Evolutionary conservation across 2,797 vertebrate genomes (phyloP).

Genomic region (Cygnus olor): DNA sequence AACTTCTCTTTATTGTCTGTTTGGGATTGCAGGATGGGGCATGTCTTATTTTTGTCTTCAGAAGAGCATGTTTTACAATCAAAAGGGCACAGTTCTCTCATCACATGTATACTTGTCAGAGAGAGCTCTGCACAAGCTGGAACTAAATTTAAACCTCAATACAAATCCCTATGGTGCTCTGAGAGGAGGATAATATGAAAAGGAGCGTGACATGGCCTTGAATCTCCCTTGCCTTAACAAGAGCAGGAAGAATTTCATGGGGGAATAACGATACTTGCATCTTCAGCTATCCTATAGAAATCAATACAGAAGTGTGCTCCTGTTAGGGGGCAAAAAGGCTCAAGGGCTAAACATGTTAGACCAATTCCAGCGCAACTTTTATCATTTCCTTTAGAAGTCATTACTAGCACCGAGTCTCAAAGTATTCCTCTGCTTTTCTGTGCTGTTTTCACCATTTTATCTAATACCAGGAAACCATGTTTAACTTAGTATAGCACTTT

Average conservation of each 20-base stretch:
- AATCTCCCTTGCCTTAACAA: background rate
- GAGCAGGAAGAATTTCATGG: background rate
- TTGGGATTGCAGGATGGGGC: background rate
- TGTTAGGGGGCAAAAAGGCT: background rate
- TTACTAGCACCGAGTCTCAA: background rate
- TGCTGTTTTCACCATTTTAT: background rate
- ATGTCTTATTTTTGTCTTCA: background rate
- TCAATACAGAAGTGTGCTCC: fast-evolving
- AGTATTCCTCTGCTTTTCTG: background rate
- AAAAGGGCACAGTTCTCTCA: background rate
- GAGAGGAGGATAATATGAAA: background rate
- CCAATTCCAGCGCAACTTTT: background rate
- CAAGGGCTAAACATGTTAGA: background rate
- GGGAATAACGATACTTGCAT: background rate
- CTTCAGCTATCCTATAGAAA: background rate
- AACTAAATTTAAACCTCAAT: background rate
- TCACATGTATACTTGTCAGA: background rate
- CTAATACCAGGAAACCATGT: background rate
- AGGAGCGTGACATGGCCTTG: background rate
- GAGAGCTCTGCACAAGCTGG: background rate
- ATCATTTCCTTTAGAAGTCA: background rate
- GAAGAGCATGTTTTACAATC: background rate
- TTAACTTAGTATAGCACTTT: background rate
- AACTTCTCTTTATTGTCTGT: background rate
- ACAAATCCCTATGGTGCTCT: background rate